phyloP scores from a whole-genome alignment of 2,797 vertebrate species.

The Novumbra hubbsi region DNA sequence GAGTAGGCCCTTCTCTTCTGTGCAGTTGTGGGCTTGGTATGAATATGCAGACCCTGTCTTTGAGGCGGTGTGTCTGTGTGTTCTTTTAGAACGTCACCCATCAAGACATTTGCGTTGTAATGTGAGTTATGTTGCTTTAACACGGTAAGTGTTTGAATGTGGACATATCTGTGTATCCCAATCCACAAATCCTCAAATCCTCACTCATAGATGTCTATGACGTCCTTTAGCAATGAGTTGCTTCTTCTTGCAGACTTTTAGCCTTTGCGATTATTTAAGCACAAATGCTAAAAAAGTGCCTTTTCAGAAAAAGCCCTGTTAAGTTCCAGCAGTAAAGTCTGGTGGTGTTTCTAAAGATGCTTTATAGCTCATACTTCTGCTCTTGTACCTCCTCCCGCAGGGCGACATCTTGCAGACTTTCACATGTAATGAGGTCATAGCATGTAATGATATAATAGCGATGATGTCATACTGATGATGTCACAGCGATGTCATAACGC shows the following conservation, averaged over 20 bases:
- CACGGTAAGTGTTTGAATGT: background rate
- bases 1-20: slow-evolving; percentile 62
- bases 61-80: slow-evolving; percentile 18
- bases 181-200: background rate
- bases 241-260: background rate
- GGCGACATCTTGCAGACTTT: slow-evolving; percentile 47
- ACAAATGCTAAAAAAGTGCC: background rate
- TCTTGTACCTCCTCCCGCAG: slow-evolving; percentile 28
- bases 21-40: slow-evolving; percentile 33
- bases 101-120: background rate
- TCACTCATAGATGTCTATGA: background rate
- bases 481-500: slow-evolving; percentile 65
- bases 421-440: slow-evolving; percentile 48
- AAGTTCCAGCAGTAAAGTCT: slow-evolving; percentile 5
- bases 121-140: background rate
- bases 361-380: slow-evolving; percentile 8
- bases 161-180: background rate
- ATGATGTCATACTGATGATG: slow-evolving; percentile 42
- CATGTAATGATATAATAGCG: slow-evolving; percentile 49
- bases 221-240: background rate
- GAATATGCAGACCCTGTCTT: slow-evolving; percentile 6
- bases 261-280: background rate
- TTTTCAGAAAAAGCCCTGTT: slow-evolving; percentile 1
- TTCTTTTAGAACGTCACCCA: background rate
- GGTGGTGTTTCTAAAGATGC: slow-evolving; percentile 4